These are phyloP conservation scores for Malurus splendens DNA, from an alignment of 2,797 vertebrate genomes.

Conservation along the genomic window DNA sequence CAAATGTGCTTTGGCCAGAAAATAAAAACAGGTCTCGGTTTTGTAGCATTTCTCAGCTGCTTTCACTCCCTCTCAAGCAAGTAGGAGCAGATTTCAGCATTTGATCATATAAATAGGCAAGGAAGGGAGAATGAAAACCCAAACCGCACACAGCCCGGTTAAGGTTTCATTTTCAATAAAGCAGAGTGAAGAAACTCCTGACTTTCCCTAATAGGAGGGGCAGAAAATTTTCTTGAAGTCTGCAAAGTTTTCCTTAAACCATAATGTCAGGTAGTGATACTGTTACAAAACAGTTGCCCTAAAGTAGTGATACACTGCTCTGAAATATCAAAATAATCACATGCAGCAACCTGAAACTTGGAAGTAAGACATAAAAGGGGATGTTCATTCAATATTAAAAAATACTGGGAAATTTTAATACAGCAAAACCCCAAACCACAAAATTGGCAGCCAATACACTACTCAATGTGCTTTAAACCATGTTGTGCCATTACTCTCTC, in stretches of 20 bases:
- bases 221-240: neutral
- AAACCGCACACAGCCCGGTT: neutral
- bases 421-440: constrained; percentile 20
- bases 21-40: neutral
- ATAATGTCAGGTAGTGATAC: rapidly evolving
- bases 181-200: too few relatives aligned
- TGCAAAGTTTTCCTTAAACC: neutral
- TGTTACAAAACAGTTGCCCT: neutral
- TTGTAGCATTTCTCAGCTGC: neutral
- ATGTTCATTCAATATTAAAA: neutral
- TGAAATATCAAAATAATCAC: neutral
- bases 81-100: neutral
- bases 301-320: neutral
- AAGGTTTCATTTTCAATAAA: neutral
- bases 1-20: rapidly evolving
- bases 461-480: neutral
- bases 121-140: neutral
- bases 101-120: neutral
- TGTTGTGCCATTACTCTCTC: neutral
- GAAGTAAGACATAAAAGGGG: neutral
- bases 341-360: neutral
- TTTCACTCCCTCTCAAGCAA: neutral
- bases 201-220: rapidly evolving
- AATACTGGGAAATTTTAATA: neutral
- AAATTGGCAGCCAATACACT: neutral